Base-by-base conservation (phyloP, 2,888 invertebrate species). In the Agrilus biguttatus region DNA sequence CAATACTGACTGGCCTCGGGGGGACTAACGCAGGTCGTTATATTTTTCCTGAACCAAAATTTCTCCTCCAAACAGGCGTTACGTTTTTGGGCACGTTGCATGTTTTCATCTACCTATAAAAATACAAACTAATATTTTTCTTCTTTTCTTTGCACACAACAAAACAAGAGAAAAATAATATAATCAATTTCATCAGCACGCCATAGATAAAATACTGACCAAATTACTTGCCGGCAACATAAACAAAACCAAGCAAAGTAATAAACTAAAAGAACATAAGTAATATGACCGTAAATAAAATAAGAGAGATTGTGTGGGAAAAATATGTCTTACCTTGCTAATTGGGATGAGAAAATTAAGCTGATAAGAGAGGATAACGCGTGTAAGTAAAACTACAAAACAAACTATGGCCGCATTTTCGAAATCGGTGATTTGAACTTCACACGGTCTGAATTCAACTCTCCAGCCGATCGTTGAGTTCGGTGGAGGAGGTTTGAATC, bases 381-480 rank as follows among this genome's bases (percentile, higher is more conserved):
- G 72, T 0, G 98, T 98, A 48, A 99, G 74, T 39, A 99, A 72
- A 14, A 98, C 97, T 12, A 99, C 84, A 66, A 99, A 99, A 62
- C 95, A 93, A 14, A 95, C 95, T 57, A 92, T 86, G 4, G 98
- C 98, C 1, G 98, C 97, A 71, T 99, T 99, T 71, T 99, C 98
- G 70, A 98, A 98, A 71, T 98, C 97, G 0, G 98, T 97, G 53
- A 98, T 77, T 68, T 99, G 98, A 14, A 92, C 88, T 69, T 93
- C 95, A 64, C 97, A 97, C 36, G 98, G 97, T 23, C 98, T 80
- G 72, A 99, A 99, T 72, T 99, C 98, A 1, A 99, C 98, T 52
- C 98, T 77, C 98, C 98, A 99, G 33, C 98, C 98, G 58, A 99
- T 98, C 40, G 88, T 75, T 8, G 92, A 90, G 63, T 92, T 83